These are phyloP conservation scores for Drosophila kuntzei DNA, from an alignment of 2,888 invertebrate species.

Conservation along the genomic window DNA sequence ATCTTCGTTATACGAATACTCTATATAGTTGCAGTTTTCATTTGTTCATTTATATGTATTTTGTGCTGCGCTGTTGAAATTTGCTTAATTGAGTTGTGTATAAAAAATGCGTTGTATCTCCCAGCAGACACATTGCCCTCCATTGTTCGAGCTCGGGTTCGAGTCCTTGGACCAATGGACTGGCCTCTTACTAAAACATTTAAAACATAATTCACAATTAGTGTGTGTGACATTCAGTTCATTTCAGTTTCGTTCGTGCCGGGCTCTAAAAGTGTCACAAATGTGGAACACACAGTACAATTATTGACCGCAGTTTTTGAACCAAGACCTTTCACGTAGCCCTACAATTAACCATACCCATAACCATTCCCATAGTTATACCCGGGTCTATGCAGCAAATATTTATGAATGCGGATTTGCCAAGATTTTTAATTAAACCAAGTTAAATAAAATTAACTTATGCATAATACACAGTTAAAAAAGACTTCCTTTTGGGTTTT, in stretches of 20 bases:
- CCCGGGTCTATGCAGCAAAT: not conserved
- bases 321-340: not conserved
- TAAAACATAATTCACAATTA: conserved; percentile 50
- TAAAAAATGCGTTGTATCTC: conserved; percentile 30
- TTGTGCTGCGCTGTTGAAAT: conserved; percentile 25
- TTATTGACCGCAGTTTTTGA: not conserved
- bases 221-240: conserved; percentile 7
- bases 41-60: conserved; percentile 2
- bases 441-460: conserved; percentile 1
- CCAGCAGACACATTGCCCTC: conserved; percentile 39
- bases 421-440: conserved; percentile 43
- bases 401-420: conserved; percentile 8
- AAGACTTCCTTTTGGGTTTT: not conserved
- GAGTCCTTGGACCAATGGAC: conserved; percentile 4
- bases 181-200: conserved; percentile 38
- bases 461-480: not conserved
- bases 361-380: not conserved
- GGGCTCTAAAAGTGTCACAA: conserved; percentile 19
- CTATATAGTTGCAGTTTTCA: not conserved
- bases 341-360: not conserved
- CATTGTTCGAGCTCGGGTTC: conserved; percentile 20
- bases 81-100: conserved; percentile 47
- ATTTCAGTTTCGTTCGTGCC: not conserved
- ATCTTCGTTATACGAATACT: not conserved
- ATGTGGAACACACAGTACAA: conserved; percentile 13